These are phyloP conservation scores for Notodonta ziczac DNA, from an alignment of 2,888 invertebrate species.

Conservation along the genomic window DNA sequence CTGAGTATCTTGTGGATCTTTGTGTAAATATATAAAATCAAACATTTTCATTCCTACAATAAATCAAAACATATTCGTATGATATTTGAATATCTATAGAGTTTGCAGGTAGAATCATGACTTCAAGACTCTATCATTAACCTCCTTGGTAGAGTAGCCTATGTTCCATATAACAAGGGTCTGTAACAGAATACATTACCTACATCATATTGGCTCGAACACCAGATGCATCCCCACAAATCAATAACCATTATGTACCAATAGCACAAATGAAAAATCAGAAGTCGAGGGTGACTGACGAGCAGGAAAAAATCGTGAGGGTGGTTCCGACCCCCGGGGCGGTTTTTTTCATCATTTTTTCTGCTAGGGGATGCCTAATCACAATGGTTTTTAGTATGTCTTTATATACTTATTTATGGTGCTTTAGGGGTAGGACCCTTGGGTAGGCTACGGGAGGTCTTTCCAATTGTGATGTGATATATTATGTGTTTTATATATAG, in stretches of 20 bases:
- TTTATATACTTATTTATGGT: constrained; percentile 68
- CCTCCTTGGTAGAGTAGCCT: too few relatives aligned
- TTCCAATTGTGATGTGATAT: constrained; percentile 21
- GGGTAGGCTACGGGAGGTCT: constrained; percentile 20
- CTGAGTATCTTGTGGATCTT: too few relatives aligned
- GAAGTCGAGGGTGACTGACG: constrained; percentile 59
- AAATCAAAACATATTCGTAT: too few relatives aligned
- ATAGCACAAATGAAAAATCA: constrained; percentile 59
- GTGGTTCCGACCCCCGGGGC: constrained; percentile 51
- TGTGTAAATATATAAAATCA: too few relatives aligned
- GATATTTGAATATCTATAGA: too few relatives aligned
- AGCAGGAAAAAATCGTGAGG: constrained; percentile 61
- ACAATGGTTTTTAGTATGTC: constrained; percentile 60
- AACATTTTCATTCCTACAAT: too few relatives aligned
- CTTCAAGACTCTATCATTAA: too few relatives aligned
- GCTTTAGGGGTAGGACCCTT: constrained; percentile 32
- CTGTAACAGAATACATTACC: not conserved
- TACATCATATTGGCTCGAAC: constrained; percentile 14
- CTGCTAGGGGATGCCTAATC: constrained; percentile 49
- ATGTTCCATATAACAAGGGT: too few relatives aligned
- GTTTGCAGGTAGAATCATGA: too few relatives aligned
- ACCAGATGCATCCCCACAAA: constrained; percentile 51
- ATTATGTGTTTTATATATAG: not conserved
- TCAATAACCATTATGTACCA: constrained; percentile 73
- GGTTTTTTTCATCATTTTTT: constrained; percentile 56